Evolutionary conservation across 2,797 vertebrate species (phyloP).

Genomic region (Enteromius fasciolatus): DNA sequence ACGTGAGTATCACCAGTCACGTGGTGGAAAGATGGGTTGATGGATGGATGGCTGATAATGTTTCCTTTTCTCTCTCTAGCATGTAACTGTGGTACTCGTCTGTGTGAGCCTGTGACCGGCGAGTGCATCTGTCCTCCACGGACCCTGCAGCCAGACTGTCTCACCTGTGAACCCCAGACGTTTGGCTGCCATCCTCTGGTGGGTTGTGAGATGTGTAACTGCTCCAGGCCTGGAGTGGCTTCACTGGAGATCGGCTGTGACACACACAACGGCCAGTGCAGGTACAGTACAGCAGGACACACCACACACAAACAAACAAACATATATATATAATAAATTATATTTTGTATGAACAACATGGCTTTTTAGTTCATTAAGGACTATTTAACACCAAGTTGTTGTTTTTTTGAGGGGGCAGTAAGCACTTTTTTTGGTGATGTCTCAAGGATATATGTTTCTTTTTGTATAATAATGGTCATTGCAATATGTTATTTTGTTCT

Average conservation of each 20-base stretch:
- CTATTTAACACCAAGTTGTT: neutral
- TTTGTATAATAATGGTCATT: neutral
- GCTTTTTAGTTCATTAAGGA: neutral
- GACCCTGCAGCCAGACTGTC: conserved; percentile 87
- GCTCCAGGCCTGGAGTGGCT: conserved; percentile 83
- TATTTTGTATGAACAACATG: neutral
- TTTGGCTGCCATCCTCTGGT: conserved; percentile 95
- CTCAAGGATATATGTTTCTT: neutral
- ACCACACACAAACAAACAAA: too few relatives aligned
- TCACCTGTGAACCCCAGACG: conserved; percentile 86
- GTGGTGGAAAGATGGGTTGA: neutral
- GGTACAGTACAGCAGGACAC: conserved; percentile 66
- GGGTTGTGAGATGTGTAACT: conserved; percentile 94
- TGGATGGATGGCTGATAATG: neutral
- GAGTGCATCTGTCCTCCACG: conserved; percentile 92
- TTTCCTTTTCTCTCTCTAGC: conserved; percentile 70
- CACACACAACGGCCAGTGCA: conserved; percentile 89
- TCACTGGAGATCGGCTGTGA: conserved; percentile 83
- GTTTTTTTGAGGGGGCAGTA: neutral
- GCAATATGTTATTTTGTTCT: neutral
- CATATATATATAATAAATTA: too few relatives aligned
- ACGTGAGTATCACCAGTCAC: conserved; percentile 78
- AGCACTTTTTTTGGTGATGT: neutral
- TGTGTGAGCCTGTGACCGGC: conserved; percentile 90
- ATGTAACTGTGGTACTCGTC: conserved; percentile 85